Conservation (phyloP, 2,797 vertebrate genomes). For the Acanthurus tractus region DNA sequence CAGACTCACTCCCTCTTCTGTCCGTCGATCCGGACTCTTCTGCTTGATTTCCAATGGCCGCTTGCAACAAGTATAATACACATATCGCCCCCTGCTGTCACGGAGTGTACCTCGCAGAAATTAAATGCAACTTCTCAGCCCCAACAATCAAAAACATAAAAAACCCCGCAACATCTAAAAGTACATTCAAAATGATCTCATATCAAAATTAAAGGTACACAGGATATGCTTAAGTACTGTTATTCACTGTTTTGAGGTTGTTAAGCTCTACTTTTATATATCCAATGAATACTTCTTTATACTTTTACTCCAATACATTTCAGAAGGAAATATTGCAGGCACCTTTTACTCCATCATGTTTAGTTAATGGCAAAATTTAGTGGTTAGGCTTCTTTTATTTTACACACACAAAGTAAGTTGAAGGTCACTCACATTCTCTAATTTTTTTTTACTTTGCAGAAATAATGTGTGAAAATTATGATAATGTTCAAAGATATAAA, state of each 20-base stretch:
- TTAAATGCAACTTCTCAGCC: no score
- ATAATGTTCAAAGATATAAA: no score
- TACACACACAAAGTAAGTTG: background rate
- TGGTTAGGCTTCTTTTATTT: background rate
- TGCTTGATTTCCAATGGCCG: background rate
- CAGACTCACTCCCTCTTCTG: conserved; percentile 22
- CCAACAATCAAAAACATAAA: no score
- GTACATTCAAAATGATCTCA: no score
- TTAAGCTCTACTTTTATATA: background rate
- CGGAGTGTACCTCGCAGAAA: conserved; percentile 21
- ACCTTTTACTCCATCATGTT: background rate
- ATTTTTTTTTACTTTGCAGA: no score
- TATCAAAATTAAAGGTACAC: no score
- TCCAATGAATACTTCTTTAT: background rate
- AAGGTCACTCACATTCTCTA: no score
- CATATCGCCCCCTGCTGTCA: conserved; percentile 38
- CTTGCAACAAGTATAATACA: background rate
- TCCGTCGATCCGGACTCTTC: conserved; percentile 9
- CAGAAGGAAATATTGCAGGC: background rate
- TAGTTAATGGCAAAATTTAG: background rate
- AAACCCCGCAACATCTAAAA: no score
- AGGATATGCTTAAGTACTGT: background rate
- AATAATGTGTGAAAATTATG: no score
- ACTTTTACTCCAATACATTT: background rate
- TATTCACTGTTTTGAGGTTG: background rate